A percentile compares a stretch with the other conserved stretches of the same genome.
Evolutionary conservation across 2,888 invertebrate species (phyloP).

Genomic region (Panopea generosa): DNA sequence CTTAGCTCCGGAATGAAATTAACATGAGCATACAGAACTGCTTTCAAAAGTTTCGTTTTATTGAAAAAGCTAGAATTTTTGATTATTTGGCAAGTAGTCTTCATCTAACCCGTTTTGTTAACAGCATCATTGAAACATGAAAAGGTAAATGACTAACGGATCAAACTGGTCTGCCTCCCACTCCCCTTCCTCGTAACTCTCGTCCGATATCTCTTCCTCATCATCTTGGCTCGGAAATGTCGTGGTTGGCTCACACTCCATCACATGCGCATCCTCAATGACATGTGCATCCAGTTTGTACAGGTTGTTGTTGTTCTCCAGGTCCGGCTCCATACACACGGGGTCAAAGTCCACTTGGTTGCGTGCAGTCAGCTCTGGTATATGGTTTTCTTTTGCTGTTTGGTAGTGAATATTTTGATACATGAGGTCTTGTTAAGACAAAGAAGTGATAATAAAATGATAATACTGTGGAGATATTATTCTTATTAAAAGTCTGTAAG

Average conservation of each 20-base stretch:
- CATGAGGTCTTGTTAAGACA: conserved; percentile 2
- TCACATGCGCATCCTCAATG: conserved; percentile 10
- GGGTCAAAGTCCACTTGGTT: conserved; percentile 52
- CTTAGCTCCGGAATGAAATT: too few relatives aligned
- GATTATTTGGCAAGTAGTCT: too few relatives aligned
- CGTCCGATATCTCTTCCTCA: conserved; percentile 76
- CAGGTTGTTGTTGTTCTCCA: conserved; percentile 62
- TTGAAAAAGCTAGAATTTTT: too few relatives aligned
- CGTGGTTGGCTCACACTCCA: conserved; percentile 64
- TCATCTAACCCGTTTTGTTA: too few relatives aligned
- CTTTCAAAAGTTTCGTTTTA: too few relatives aligned
- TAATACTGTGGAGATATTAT: too few relatives aligned
- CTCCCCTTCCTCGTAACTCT: conserved; percentile 89
- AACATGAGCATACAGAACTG: too few relatives aligned
- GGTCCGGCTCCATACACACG: conserved; percentile 40
- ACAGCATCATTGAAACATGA: too few relatives aligned
- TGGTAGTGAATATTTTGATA: too few relatives aligned
- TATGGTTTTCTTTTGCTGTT: conserved; percentile 82
- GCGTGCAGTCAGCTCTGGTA: conserved; percentile 67
- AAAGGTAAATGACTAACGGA: too few relatives aligned
- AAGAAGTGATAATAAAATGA: too few relatives aligned
- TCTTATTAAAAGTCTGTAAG: too few relatives aligned
- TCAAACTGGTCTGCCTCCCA: conserved; percentile 92
- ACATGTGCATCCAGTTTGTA: conserved; percentile 51
- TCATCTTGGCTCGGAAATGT: conserved; percentile 39